Evolutionary conservation across 2,888 invertebrate species (phyloP).

Genomic region (Leptinotarsa juncta): DNA sequence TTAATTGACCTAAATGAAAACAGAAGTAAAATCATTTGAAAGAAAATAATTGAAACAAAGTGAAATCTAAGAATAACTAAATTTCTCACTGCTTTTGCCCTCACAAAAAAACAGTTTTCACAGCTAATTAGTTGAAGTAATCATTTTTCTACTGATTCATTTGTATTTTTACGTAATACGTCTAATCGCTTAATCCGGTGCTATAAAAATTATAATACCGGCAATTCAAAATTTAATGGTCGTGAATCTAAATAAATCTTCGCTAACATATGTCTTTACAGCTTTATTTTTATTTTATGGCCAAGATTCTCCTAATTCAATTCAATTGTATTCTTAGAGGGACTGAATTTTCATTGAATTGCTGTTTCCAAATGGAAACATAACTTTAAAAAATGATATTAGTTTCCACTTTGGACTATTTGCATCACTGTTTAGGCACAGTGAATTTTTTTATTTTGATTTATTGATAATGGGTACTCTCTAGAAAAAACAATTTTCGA

Average conservation of each 20-base stretch:
- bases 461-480: too few relatives aligned
- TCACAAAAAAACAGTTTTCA: background rate
- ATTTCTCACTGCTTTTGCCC: too few relatives aligned
- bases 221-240: constrained; percentile 10
- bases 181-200: constrained; percentile 18
- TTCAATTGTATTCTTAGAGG: background rate
- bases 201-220: constrained; percentile 22
- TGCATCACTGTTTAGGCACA: too few relatives aligned
- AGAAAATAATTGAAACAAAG: too few relatives aligned
- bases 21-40: too few relatives aligned
- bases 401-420: too few relatives aligned
- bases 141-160: background rate
- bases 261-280: constrained; percentile 16
- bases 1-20: too few relatives aligned
- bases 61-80: too few relatives aligned
- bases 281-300: background rate
- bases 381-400: background rate
- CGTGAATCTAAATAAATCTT: constrained; percentile 15
- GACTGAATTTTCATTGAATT: background rate
- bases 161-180: constrained; percentile 12
- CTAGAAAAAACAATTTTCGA: too few relatives aligned
- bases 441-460: too few relatives aligned
- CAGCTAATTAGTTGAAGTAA: background rate
- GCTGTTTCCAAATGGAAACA: background rate
- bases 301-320: background rate